These are phyloP conservation scores for Oophaga sylvatica DNA, from an alignment of 2,797 vertebrate species.

Conservation along the genomic window DNA sequence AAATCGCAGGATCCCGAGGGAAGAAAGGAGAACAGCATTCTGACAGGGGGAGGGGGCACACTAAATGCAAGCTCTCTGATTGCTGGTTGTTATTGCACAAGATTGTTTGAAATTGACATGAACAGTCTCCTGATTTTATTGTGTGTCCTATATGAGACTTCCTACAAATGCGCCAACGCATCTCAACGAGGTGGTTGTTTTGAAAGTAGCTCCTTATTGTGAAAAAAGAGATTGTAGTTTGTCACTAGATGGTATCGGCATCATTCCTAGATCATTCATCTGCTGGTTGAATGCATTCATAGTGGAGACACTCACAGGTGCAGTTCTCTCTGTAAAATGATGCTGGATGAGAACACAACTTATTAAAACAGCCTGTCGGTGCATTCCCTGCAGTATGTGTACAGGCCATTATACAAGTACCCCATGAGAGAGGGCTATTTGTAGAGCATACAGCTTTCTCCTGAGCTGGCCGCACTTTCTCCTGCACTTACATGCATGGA, in stretches of 20 bases:
- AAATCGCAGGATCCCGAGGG: conserved; percentile 66
- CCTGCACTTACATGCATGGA: background rate
- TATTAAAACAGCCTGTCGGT: background rate
- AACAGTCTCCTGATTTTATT: conserved; percentile 34
- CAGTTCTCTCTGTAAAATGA: background rate
- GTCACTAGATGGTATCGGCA: background rate
- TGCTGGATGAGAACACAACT: background rate
- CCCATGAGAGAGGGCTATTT: no score
- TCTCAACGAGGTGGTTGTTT: background rate
- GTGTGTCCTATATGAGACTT: background rate
- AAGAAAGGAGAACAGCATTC: conserved; percentile 38
- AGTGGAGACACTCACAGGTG: background rate
- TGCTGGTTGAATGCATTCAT: background rate
- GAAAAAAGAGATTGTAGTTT: background rate
- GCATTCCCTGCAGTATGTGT: background rate
- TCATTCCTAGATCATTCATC: background rate
- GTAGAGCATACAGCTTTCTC: background rate
- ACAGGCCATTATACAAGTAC: background rate
- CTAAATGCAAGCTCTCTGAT: conserved; percentile 16
- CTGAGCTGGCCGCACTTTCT: background rate
- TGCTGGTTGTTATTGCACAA: conserved; percentile 40
- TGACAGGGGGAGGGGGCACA: conserved; percentile 46
- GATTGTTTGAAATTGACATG: conserved; percentile 35
- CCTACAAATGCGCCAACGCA: background rate
- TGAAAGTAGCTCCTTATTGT: background rate